Evolutionary conservation across 2,113 vertebrate genomes (phyloP).

Genomic region (Catharus bicknelli): DNA sequence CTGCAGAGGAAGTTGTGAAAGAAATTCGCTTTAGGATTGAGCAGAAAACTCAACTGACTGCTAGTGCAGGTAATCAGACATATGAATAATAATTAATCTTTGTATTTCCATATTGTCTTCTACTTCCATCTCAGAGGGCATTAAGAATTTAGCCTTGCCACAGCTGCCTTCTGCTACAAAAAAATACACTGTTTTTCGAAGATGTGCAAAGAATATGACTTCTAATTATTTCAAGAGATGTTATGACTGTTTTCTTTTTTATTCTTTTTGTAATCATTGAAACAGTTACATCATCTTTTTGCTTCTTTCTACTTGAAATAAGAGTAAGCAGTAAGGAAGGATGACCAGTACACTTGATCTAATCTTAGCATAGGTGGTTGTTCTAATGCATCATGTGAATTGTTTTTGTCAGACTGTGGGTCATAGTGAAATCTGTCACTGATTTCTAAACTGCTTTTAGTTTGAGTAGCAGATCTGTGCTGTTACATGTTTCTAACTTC

Average conservation of each 20-base stretch:
- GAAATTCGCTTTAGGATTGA: constrained; percentile 97
- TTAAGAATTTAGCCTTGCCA: background rate
- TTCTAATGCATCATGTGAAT: background rate
- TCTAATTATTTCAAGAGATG: background rate
- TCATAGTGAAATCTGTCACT: background rate
- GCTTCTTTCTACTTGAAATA: background rate
- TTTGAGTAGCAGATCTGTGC: background rate
- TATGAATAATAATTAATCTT: background rate
- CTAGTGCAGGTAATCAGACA: constrained; percentile 87
- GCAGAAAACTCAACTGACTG: constrained; percentile 91
- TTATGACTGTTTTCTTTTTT: background rate
- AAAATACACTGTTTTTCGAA: background rate
- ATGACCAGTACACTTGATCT: background rate
- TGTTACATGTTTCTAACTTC: background rate
- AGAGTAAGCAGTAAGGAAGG: background rate
- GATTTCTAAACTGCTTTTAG: background rate
- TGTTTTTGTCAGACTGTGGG: background rate
- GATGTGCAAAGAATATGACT: background rate
- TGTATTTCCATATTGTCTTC: background rate
- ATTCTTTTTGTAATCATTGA: background rate
- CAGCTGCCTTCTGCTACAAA: background rate
- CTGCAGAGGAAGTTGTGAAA: constrained; percentile 89
- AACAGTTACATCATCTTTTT: background rate
- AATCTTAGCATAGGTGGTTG: background rate
- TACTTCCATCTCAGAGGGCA: background rate